Base-by-base conservation (phyloP, 2,888 invertebrate species). In the Drosophila gaucha region DNA sequence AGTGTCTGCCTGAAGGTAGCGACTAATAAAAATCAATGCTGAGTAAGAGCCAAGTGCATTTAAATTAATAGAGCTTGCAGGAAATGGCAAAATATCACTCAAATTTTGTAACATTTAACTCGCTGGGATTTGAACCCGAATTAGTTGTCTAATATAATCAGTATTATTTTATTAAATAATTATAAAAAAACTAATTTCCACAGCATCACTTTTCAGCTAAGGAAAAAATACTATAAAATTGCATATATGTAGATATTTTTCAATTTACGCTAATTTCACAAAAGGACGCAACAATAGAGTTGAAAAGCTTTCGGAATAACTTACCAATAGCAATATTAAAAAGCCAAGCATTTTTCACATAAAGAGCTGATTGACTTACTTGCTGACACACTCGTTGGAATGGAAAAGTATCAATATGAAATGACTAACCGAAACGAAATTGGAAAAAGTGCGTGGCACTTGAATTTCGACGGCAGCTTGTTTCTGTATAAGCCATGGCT, bases 351-450 rank as follows among this genome's bases (percentile, higher is more conserved):
- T 36, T 63, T 62, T 58, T 20, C 44, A 28, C 46, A 36, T 22
- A 41, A 63, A 74, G 51, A 38, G 65, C 59, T 67, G 73, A 77
- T 73, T 80, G 74, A 65, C 59, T 86, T 49, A 36, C 65, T 44
- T 26, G n/a, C 28, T 1, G 24, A 31, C 4, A n/a, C n/a, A n/a
- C n/a, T n/a, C n/a, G n/a, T 12, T 12, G 14, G 36, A 22, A 38
- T 26, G 3, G 20, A 26, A 60, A 75, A 78, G 69, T 56, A 56
- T 64, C 66, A 56, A 46, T 43, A 52, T 35, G 36, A 76, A 66
- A 63, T 58, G 67, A 62, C 55, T 38, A 62, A 41, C 28, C 46
- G 31, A 69, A 80, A 57, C 31, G 57, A 51, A 78, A 78, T 66
- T 66, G 66, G 51, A 59, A 64, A 59, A 66, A 83, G 36, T 51